These are phyloP conservation scores for Meda fulgida DNA, from an alignment of 2,797 vertebrate genomes.

Conservation along the genomic window DNA sequence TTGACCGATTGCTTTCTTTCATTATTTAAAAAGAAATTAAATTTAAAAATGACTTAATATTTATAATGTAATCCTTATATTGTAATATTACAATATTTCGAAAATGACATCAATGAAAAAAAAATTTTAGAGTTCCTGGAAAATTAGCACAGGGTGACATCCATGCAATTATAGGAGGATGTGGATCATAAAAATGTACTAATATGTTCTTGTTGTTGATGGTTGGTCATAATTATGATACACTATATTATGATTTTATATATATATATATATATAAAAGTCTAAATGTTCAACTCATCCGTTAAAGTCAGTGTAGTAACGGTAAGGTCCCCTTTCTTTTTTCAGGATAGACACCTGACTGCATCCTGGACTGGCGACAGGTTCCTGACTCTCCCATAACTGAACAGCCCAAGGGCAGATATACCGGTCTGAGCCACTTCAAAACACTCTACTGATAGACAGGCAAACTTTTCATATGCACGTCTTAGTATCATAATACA, in stretches of 20 bases:
- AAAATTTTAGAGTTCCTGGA: background rate
- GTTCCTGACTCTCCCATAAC: constrained; percentile 63
- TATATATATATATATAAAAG: too few relatives aligned
- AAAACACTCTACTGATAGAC: background rate
- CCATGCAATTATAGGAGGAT: constrained; percentile 15
- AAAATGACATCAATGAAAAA: background rate
- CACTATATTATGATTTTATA: background rate
- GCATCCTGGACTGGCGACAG: constrained; percentile 58
- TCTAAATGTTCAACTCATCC: background rate
- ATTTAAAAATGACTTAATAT: background rate
- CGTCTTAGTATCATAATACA: background rate
- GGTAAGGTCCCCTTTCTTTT: background rate
- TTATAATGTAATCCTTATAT: background rate
- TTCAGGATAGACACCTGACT: constrained; percentile 50
- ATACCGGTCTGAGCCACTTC: constrained; percentile 13
- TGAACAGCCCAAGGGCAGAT: constrained; percentile 34
- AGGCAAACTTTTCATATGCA: background rate
- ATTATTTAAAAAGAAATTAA: background rate
- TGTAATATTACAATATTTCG: background rate
- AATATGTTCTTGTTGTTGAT: background rate
- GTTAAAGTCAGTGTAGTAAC: constrained; percentile 27
- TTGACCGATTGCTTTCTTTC: background rate
- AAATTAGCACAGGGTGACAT: background rate
- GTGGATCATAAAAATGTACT: constrained; percentile 34
- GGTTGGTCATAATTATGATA: background rate